Evolutionary conservation across 2,113 vertebrate genomes (phyloP).

Genomic region (Lepisosteus osseus): DNA sequence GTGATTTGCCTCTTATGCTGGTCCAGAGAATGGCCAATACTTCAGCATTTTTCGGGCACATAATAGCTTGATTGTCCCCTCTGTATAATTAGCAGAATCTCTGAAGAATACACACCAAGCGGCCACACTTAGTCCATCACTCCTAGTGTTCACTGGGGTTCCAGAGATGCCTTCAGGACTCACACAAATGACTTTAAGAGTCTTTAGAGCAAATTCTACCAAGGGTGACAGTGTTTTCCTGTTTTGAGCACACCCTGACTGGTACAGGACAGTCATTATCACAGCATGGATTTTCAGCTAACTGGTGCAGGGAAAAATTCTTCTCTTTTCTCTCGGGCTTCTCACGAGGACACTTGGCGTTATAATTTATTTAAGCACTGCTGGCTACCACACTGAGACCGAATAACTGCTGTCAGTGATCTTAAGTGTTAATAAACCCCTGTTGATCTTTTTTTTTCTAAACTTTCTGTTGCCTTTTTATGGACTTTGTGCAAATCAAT

Average conservation of each 20-base stretch:
- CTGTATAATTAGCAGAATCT: neutral
- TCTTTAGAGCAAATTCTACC: no score
- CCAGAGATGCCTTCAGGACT: neutral
- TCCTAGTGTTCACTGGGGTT: neutral
- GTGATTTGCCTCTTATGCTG: slow-evolving; percentile 27
- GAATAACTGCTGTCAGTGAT: no score
- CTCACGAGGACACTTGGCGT: no score
- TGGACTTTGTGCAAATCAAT: no score
- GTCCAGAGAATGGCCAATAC: slow-evolving; percentile 53
- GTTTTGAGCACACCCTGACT: no score
- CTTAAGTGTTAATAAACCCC: no score
- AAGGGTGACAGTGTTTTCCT: no score
- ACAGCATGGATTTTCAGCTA: neutral
- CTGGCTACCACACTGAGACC: no score
- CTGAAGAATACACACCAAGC: neutral
- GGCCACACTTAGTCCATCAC: neutral
- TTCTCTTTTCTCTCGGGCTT: no score
- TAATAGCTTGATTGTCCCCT: slow-evolving; percentile 2
- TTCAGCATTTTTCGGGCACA: neutral
- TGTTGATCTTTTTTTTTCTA: no score
- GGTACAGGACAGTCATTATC: neutral
- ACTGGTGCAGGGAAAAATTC: neutral
- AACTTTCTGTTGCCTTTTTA: no score
- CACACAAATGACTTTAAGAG: neutral
- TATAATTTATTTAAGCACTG: no score